These are phyloP conservation scores for Athene noctua DNA, from an alignment of 2,113 vertebrate genomes.

Conservation along the genomic window DNA sequence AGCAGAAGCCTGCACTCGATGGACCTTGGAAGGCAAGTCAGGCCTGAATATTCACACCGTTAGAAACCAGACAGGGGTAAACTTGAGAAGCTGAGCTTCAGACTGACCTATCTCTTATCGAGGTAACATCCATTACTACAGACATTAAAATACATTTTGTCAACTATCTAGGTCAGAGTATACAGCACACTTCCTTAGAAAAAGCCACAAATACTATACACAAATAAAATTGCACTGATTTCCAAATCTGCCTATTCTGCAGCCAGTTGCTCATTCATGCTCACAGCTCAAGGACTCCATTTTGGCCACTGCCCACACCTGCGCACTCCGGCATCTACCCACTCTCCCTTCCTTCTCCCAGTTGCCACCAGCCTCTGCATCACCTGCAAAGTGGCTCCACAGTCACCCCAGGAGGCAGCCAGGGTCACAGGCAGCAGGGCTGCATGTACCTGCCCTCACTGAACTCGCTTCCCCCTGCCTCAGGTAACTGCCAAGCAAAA, in stretches of 20 bases:
- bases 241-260: background rate
- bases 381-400: background rate
- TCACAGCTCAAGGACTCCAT: background rate
- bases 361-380: background rate
- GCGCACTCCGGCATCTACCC: background rate
- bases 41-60: background rate
- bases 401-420: background rate
- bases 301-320: background rate
- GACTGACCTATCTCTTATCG: background rate
- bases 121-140: background rate
- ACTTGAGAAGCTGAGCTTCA: background rate
- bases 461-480: background rate
- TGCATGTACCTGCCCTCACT: background rate
- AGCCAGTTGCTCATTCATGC: rapidly evolving
- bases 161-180: rapidly evolving
- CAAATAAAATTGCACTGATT: background rate
- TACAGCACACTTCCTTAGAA: background rate
- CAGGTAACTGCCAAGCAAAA: background rate
- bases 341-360: background rate
- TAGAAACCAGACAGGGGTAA: background rate
- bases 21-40: background rate
- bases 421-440: background rate
- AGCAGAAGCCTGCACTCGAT: background rate
- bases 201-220: background rate
- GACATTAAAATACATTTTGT: background rate